phyloP scores from a whole-genome alignment of 2,888 invertebrate species.

The Teleiodes luculella region DNA sequence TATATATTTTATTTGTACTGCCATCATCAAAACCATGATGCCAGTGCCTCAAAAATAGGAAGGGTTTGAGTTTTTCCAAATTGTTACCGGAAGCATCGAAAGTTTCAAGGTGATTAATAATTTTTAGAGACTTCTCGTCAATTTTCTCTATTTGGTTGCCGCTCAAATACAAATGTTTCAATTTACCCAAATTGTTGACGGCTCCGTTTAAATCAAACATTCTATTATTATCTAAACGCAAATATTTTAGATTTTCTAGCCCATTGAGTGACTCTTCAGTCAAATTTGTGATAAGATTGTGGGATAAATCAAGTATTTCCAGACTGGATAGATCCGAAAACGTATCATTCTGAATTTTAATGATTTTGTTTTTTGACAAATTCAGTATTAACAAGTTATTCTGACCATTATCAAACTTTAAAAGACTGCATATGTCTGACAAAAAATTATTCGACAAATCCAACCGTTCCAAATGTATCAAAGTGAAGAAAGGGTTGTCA shows the following conservation, averaged over 20 bases:
- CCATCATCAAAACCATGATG: constrained; percentile 49
- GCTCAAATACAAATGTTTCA: constrained; percentile 56
- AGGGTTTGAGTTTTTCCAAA: constrained; percentile 46
- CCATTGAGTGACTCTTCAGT: constrained; percentile 55
- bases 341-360: constrained; percentile 40
- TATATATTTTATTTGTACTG: constrained; percentile 37
- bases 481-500: constrained; percentile 43
- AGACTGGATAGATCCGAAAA: constrained; percentile 50
- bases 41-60: constrained; percentile 60
- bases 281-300: constrained; percentile 51
- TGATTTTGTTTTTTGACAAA: constrained; percentile 48
- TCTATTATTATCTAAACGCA: constrained; percentile 54
- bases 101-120: constrained; percentile 59
- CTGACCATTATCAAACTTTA: constrained; percentile 47
- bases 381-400: constrained; percentile 45
- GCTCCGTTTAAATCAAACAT: constrained; percentile 64
- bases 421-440: constrained; percentile 43
- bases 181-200: constrained; percentile 49
- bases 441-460: constrained; percentile 54
- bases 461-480: constrained; percentile 45
- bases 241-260: constrained; percentile 46
- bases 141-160: constrained; percentile 54
- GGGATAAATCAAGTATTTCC: constrained; percentile 54
- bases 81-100: constrained; percentile 62
- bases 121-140: constrained; percentile 50